A percentile compares a stretch with the other conserved stretches of the same genome.
Evolutionary conservation across 2,113 vertebrate species (phyloP).

Genomic region (Ciconia boyciana): DNA sequence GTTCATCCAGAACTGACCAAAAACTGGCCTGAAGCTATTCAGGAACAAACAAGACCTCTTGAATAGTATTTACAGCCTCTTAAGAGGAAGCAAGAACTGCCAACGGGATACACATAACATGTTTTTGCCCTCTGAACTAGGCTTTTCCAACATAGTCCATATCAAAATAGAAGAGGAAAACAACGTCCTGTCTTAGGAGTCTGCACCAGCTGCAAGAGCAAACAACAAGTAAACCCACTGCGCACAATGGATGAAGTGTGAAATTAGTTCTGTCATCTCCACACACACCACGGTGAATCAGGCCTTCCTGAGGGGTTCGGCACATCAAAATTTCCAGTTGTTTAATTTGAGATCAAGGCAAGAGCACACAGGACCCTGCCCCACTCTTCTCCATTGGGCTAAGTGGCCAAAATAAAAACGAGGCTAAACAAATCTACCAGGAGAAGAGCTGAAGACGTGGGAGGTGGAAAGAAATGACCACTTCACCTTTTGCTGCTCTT

Average conservation of each 20-base stretch:
- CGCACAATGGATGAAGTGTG: slow-evolving; percentile 25
- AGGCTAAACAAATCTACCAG: not conserved
- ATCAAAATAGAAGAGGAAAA: not conserved
- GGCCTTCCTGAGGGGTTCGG: not conserved
- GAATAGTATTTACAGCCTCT: not conserved
- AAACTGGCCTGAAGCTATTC: not conserved
- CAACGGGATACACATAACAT: rapidly evolving
- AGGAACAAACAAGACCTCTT: not conserved
- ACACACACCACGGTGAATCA: not conserved
- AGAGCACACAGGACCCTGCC: not conserved
- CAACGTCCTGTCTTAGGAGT: not conserved
- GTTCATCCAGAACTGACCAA: not conserved
- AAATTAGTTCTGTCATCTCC: slow-evolving; percentile 46
- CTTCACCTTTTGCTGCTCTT: slow-evolving; percentile 21
- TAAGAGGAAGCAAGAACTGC: not conserved
- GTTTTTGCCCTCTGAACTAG: not conserved
- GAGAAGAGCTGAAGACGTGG: not conserved
- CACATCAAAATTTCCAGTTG: not conserved
- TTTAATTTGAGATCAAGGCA: not conserved
- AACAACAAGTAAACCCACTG: slow-evolving; percentile 11
- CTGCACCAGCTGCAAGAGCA: slow-evolving; percentile 34
- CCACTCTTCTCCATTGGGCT: not conserved
- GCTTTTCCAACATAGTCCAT: rapidly evolving
- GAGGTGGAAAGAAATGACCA: slow-evolving; percentile 6
- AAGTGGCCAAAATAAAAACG: not conserved